phyloP scores from a whole-genome alignment of 2,113 vertebrate species.

The Halcyon malimbica region DNA sequence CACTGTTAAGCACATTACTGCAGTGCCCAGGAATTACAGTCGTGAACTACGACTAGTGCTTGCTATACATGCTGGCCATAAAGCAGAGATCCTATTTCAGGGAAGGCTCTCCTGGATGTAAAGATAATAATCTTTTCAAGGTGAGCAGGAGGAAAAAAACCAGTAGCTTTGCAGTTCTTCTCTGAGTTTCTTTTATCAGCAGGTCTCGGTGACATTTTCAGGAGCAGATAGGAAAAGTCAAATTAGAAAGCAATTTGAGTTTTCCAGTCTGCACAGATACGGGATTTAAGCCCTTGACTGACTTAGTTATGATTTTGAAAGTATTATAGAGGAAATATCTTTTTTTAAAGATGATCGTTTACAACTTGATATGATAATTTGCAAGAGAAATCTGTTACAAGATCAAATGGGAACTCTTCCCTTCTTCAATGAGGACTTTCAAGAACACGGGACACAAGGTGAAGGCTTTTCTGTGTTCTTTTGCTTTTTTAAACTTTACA shows the following conservation, averaged over 20 bases:
- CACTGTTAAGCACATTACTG: background rate
- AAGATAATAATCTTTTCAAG: background rate
- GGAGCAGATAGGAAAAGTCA: background rate
- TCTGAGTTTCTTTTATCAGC: background rate
- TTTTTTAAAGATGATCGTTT: constrained; percentile 26
- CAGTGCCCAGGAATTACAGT: background rate
- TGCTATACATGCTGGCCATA: background rate
- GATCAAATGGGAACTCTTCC: constrained; percentile 2
- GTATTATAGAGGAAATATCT: constrained; percentile 35
- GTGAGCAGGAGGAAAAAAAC: background rate
- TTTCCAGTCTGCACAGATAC: constrained; percentile 30
- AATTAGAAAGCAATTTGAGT: constrained; percentile 54
- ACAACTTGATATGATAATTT: constrained; percentile 48
- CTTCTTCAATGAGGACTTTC: background rate
- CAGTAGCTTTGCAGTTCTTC: background rate
- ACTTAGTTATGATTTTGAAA: constrained; percentile 22
- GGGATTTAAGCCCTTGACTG: constrained; percentile 11
- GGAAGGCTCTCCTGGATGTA: background rate
- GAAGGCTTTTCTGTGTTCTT: background rate
- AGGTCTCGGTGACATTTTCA: constrained; percentile 52
- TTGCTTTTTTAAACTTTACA: background rate
- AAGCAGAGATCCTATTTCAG: background rate
- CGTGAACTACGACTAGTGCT: background rate
- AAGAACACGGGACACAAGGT: background rate
- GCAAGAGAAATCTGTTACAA: constrained; percentile 13